These are phyloP conservation scores for Drosophila dunni DNA, from an alignment of 1,140 invertebrate genomes.

Conservation along the genomic window DNA sequence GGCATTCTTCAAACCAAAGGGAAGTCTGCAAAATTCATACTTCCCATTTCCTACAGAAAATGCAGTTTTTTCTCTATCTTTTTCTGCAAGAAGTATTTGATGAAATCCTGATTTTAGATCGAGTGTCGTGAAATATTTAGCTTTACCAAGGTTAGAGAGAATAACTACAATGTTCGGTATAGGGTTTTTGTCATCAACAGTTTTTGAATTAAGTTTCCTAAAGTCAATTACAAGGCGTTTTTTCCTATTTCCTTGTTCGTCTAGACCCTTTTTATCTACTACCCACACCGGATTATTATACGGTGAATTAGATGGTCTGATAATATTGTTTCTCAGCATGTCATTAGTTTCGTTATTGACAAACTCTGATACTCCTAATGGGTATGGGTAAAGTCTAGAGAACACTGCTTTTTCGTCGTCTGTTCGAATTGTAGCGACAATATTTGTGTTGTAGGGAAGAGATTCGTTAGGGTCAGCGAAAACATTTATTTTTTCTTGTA, in stretches of 20 bases:
- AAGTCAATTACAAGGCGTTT: conserved; percentile 1
- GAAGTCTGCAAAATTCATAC: conserved; percentile 13
- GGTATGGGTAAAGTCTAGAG: no score
- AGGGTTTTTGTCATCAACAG: conserved; percentile 1
- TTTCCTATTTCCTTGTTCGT: no score
- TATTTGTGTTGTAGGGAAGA: no score
- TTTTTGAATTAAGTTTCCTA: not conserved
- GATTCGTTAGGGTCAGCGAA: not conserved
- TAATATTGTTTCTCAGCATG: no score
- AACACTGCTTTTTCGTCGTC: no score
- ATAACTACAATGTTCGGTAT: not conserved
- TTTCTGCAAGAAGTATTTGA: conserved; percentile 66
- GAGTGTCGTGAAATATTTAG: not conserved
- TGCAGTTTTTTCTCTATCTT: conserved; percentile 24
- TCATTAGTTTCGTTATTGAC: no score
- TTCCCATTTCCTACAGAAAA: conserved; percentile 19
- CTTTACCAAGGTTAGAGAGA: not conserved
- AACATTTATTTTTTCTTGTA: conserved; percentile 3
- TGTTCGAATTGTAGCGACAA: no score
- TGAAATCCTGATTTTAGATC: conserved; percentile 84
- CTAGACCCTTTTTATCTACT: no score
- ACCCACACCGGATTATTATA: no score
- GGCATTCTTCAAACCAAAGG: conserved; percentile 31
- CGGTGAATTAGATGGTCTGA: no score
- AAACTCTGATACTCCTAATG: no score